These are phyloP conservation scores for Ennomos quercinarius DNA, from an alignment of 2,888 invertebrate species.

Conservation along the genomic window DNA sequence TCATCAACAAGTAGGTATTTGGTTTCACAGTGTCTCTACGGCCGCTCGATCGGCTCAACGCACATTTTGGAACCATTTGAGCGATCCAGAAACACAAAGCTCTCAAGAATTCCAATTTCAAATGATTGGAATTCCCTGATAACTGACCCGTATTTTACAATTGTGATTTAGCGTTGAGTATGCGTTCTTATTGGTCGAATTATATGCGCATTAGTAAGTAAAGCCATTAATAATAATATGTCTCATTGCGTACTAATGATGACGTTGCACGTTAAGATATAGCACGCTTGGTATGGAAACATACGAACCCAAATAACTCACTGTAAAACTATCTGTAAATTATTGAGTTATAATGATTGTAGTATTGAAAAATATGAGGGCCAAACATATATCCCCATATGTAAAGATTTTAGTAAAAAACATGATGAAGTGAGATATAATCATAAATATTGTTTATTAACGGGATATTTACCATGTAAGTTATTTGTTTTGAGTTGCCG, in stretches of 20 bases:
- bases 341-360: too few relatives aligned
- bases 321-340: not conserved
- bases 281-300: constrained; percentile 39
- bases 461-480: too few relatives aligned
- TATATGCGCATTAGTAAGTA: constrained; percentile 2
- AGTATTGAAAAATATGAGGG: too few relatives aligned
- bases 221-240: constrained; percentile 22
- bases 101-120: constrained; percentile 4
- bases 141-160: not conserved
- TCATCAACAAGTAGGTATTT: too few relatives aligned
- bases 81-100: constrained; percentile 3
- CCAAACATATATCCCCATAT: too few relatives aligned
- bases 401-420: too few relatives aligned
- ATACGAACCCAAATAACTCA: constrained; percentile 30
- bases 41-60: not conserved
- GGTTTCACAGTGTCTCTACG: too few relatives aligned
- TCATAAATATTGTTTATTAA: too few relatives aligned
- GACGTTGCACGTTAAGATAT: constrained; percentile 54
- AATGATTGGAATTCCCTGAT: constrained; percentile 2
- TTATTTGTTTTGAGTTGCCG: too few relatives aligned
- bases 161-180: not conserved
- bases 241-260: constrained; percentile 46
- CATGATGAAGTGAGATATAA: too few relatives aligned
- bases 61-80: not conserved
- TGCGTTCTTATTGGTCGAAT: not conserved